Evolutionary conservation across 2,113 vertebrate genomes (phyloP).

Genomic region (Apodemus sylvaticus): DNA sequence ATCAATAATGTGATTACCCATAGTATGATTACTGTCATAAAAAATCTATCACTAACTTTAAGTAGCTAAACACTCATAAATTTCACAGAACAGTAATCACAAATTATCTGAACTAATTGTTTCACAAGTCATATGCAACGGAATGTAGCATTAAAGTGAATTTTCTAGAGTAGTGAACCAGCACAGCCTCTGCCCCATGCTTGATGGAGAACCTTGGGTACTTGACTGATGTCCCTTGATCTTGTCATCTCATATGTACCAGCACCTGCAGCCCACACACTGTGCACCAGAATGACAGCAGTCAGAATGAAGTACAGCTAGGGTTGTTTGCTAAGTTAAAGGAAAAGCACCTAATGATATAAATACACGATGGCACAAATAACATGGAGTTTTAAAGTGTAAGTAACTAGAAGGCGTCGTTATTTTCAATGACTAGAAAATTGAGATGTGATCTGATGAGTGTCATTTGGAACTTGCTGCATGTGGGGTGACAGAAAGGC

Average conservation of each 20-base stretch:
- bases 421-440: background rate
- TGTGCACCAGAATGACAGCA: background rate
- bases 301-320: background rate
- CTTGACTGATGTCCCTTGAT: background rate
- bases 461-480: slow-evolving; percentile 3
- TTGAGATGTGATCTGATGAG: slow-evolving; percentile 10
- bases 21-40: background rate
- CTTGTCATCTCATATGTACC: background rate
- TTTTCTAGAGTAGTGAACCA: background rate
- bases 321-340: slow-evolving; percentile 5
- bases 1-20: background rate
- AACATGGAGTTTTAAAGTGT: slow-evolving; percentile 28
- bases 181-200: background rate
- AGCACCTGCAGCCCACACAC: background rate
- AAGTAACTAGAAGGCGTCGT: background rate
- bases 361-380: slow-evolving; percentile 39
- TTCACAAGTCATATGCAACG: background rate
- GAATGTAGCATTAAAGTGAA: background rate
- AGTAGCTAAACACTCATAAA: slow-evolving; percentile 2
- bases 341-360: background rate
- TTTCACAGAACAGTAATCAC: background rate
- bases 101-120: background rate
- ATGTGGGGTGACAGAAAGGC: background rate
- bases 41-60: background rate
- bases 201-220: background rate